These are phyloP conservation scores for Cremastinae sp. DNA, from an alignment of 2,888 invertebrate species.

Conservation along the genomic window DNA sequence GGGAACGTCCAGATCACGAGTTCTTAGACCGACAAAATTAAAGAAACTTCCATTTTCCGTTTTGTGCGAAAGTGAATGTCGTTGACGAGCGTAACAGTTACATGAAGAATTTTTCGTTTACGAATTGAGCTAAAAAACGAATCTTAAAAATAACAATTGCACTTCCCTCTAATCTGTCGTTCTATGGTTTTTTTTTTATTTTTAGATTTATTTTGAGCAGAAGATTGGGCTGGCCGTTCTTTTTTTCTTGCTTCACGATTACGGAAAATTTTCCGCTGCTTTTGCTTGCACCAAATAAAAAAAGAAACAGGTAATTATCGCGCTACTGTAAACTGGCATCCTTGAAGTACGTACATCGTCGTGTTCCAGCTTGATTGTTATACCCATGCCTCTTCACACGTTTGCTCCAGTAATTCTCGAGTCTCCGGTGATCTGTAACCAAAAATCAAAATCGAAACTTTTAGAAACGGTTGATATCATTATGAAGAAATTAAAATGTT, in stretches of 20 bases:
- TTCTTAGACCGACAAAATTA: not conserved
- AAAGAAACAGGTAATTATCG: slow-evolving; percentile 62
- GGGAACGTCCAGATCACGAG: no score
- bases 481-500: not conserved
- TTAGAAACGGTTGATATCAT: not conserved
- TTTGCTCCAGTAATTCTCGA: slow-evolving; percentile 71
- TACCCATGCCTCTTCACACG: slow-evolving; percentile 78
- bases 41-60: not conserved
- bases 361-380: slow-evolving; percentile 76
- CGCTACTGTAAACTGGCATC: slow-evolving; percentile 73
- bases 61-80: not conserved
- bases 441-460: no score
- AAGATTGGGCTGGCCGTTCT: slow-evolving; percentile 38
- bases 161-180: slow-evolving; percentile 40
- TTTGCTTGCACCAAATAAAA: slow-evolving; percentile 61
- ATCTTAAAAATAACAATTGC: slow-evolving; percentile 37
- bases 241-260: slow-evolving; percentile 55
- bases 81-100: slow-evolving; percentile 1
- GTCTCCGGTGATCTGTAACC: slow-evolving; percentile 73
- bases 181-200: slow-evolving; percentile 23
- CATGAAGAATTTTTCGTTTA: slow-evolving; percentile 18
- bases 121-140: slow-evolving; percentile 31
- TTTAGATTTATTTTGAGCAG: slow-evolving; percentile 40
- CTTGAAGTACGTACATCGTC: slow-evolving; percentile 76
- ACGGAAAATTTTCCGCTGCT: slow-evolving; percentile 50